Evolutionary conservation across 2,888 invertebrate species (phyloP).

Genomic region (Platycheirus rosarum): DNA sequence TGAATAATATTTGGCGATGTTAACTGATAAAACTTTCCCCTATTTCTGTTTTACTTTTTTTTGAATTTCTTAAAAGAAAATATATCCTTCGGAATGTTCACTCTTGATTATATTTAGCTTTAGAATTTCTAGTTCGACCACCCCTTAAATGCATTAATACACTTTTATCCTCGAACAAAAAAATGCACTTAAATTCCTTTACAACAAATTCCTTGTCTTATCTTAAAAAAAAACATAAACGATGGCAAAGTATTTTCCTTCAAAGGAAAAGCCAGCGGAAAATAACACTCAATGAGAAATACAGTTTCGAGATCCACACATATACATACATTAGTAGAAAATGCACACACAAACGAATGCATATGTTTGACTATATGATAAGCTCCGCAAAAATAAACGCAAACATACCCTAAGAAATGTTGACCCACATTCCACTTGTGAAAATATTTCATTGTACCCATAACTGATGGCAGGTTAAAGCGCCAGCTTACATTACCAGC

Average conservation of each 20-base stretch:
- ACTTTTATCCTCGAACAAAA: background rate
- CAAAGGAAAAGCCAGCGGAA: slow-evolving; percentile 44
- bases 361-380: slow-evolving; percentile 2
- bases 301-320: slow-evolving; percentile 49
- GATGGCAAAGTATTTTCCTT: slow-evolving; percentile 61
- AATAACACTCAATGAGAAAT: slow-evolving; percentile 40
- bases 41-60: too few relatives aligned
- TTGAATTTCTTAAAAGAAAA: too few relatives aligned
- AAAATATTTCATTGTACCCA: slow-evolving; percentile 74
- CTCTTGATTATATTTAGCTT: too few relatives aligned
- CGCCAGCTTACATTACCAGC: slow-evolving; percentile 67
- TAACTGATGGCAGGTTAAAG: slow-evolving; percentile 73
- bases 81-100: too few relatives aligned
- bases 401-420: slow-evolving; percentile 68
- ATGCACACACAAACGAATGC: slow-evolving; percentile 10
- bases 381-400: slow-evolving; percentile 54
- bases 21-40: too few relatives aligned
- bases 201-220: slow-evolving; percentile 56
- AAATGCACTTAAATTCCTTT: slow-evolving; percentile 29
- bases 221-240: slow-evolving; percentile 58
- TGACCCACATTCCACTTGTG: slow-evolving; percentile 72
- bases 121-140: too few relatives aligned
- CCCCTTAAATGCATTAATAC: too few relatives aligned
- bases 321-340: slow-evolving; percentile 8
- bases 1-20: too few relatives aligned